Conservation (phyloP, 2,113 vertebrate genomes). For the Struthio camelus region DNA sequence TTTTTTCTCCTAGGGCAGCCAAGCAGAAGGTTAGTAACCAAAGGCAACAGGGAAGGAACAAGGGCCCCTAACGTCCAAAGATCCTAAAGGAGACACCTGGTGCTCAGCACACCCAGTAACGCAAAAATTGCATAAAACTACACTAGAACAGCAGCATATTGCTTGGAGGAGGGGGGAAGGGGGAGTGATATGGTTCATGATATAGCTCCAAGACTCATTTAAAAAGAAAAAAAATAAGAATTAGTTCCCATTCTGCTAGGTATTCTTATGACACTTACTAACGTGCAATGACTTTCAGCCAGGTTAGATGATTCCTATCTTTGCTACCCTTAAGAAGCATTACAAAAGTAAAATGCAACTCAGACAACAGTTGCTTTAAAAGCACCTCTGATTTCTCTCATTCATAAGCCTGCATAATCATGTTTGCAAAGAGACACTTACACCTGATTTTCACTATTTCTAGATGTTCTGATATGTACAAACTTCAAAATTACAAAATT, state of each 20-base stretch:
- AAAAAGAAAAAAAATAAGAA: background rate
- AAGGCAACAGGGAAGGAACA: background rate
- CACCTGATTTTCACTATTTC: background rate
- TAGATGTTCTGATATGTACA: background rate
- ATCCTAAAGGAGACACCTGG: background rate
- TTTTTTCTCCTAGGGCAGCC: background rate
- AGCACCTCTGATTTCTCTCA: background rate
- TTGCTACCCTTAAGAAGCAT: background rate
- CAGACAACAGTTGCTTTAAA: background rate
- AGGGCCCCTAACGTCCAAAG: background rate
- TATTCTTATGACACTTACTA: background rate
- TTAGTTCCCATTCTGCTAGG: background rate
- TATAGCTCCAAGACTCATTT: background rate
- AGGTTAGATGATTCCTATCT: background rate
- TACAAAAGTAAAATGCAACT: background rate
- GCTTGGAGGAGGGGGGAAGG: fast-evolving
- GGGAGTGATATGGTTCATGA: background rate
- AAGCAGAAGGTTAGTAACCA: background rate
- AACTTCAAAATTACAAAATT: background rate
- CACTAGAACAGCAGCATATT: background rate
- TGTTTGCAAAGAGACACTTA: background rate
- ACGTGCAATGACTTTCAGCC: background rate
- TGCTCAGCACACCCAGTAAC: background rate
- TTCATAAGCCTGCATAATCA: background rate
- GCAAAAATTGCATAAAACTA: background rate